Evolutionary conservation across 2,797 vertebrate genomes (phyloP).

Genomic region (Tolypeutes matacus): DNA sequence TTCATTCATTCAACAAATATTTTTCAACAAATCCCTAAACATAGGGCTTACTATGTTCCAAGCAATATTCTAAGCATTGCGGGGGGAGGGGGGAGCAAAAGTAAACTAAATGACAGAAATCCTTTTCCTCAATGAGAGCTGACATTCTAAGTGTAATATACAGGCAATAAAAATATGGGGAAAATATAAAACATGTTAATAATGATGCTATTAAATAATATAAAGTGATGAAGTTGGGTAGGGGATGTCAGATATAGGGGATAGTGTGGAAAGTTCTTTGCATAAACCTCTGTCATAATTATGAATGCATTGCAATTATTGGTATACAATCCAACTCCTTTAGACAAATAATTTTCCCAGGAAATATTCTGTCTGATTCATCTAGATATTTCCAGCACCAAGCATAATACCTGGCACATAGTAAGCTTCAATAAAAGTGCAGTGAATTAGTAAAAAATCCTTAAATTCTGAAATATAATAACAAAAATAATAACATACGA

Average conservation of each 20-base stretch:
- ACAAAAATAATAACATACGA: not conserved
- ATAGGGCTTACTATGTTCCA: not conserved
- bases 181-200: not conserved
- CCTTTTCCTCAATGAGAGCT: not conserved
- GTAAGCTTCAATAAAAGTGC: not conserved
- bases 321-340: not conserved
- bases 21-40: too few relatives aligned
- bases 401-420: not conserved
- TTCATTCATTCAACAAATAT: not conserved
- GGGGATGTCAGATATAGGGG: accelerated
- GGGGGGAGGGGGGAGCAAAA: too few relatives aligned
- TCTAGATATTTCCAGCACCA: not conserved
- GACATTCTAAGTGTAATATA: not conserved
- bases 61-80: not conserved
- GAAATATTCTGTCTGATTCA: not conserved
- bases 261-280: not conserved
- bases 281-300: not conserved
- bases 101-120: not conserved
- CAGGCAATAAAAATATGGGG: accelerated
- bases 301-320: not conserved
- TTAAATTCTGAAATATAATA: not conserved
- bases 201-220: not conserved
- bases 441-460: not conserved
- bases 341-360: not conserved
- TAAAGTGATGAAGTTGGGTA: not conserved